Percentiles rank a stretch among this genome's conserved stretches.
Conservation (phyloP, 2,113 vertebrate genomes). For the Lagopus leucura region DNA sequence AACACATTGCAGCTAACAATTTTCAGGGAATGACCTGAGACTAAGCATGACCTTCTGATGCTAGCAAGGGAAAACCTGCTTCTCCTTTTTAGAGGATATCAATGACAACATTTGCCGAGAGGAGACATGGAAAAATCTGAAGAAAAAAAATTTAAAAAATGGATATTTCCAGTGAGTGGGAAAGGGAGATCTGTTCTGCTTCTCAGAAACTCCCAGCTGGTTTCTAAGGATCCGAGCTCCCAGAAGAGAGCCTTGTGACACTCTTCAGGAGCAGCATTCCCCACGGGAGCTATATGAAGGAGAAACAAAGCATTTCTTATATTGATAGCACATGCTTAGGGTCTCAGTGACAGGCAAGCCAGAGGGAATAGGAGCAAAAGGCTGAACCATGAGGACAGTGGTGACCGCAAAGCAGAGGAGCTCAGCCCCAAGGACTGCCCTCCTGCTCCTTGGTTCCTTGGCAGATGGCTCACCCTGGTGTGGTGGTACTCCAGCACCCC, state of each 20-base stretch:
- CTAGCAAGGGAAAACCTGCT: not conserved
- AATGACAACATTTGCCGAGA: not conserved
- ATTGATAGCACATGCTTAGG: fast-evolving
- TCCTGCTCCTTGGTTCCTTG: not conserved
- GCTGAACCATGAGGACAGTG: not conserved
- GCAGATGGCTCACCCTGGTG: not conserved
- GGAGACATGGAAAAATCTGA: not conserved
- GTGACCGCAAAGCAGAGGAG: not conserved
- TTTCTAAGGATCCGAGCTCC: not conserved
- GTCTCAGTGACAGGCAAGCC: not conserved
- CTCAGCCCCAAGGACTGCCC: not conserved
- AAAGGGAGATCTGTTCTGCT: not conserved
- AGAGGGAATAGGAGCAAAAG: not conserved
- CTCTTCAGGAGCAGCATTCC: not conserved
- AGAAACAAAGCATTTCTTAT: not conserved
- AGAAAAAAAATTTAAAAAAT: not conserved
- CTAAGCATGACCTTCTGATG: not conserved
- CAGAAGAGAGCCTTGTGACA: not conserved
- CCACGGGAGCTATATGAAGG: not conserved
- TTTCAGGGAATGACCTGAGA: not conserved
- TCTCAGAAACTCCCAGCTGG: not conserved
- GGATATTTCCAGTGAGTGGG: not conserved
- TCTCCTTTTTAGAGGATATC: not conserved
- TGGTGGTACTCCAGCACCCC: not conserved
- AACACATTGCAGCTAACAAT: not conserved